Evolutionary conservation across 2,797 vertebrate species (phyloP), one percentile per base, ranked within the genome.

Genomic region (Labeo calbasu): DNA sequence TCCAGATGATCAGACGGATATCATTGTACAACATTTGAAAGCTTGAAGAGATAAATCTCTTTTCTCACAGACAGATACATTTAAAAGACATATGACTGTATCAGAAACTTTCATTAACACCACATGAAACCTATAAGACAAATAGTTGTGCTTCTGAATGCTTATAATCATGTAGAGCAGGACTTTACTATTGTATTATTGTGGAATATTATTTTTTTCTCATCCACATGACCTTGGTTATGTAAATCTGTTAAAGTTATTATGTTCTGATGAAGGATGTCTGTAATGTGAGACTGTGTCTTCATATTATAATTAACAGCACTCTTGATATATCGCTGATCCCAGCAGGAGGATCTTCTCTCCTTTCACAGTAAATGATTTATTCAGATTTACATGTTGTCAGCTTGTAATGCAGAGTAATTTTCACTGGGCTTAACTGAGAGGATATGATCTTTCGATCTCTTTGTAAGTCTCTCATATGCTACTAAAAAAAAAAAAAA

Each of bases 251-350:
- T 59, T 59, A 12, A 55, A 4, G 19, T 55, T 32, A 28, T 81
- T 71, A 32, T 1, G 32, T 46, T 36, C 21, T 50, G 79, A 50
- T 81, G 43, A 63, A 72, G 6, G 23, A 46, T 50, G 53, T 17
- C 12, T 59, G 36, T 59, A 76, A 76, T 43, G 32, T 76, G 73
- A 57, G 32, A 12, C 2, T 21, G 12, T 59, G 73, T 59, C 53
- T 77, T 77, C 21, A 23, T 59, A 59, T 59, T 10, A 7, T 23
- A 17, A 77, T 77, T n/a, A 77, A 25, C 73, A 55, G 36, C 53
- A 43, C 21, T 50, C 79, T 81, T 32, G 68, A 63, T 36, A 36
- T 50, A 32, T 46, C n/a, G 28, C 66, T 13, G 32, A 55, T 68
- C 19, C 8, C 46, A 11, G 46, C 11, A 32, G 17, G 14, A 70